A percentile compares a stretch with the other conserved stretches of the same genome.
These are phyloP conservation scores for Pseudomugil tenellus DNA, from an alignment of 2,797 vertebrate species.

Conservation along the genomic window DNA sequence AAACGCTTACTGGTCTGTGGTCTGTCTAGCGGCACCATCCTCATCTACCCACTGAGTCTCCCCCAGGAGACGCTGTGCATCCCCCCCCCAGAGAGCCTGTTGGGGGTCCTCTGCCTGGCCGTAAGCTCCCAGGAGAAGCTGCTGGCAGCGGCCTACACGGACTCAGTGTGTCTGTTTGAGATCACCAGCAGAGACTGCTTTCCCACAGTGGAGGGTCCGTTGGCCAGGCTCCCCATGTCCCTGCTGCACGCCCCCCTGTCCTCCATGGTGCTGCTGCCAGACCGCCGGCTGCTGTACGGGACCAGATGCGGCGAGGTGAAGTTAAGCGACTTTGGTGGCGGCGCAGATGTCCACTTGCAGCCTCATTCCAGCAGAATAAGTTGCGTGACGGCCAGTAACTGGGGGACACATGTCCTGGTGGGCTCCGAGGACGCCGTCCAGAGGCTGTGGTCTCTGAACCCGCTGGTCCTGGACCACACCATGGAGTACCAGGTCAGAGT, in stretches of 20 bases:
- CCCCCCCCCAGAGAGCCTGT: slow-evolving; percentile 82
- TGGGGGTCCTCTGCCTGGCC: slow-evolving; percentile 67
- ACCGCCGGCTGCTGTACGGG: slow-evolving; percentile 78
- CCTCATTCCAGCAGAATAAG: slow-evolving; percentile 80
- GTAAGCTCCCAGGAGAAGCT: slow-evolving; percentile 75
- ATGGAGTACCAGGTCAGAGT: slow-evolving; percentile 85
- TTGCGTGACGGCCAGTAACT: slow-evolving; percentile 80
- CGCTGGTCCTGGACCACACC: slow-evolving; percentile 77
- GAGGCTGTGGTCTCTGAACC: slow-evolving; percentile 84
- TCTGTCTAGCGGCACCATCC: slow-evolving; percentile 79
- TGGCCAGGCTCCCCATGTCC: slow-evolving; percentile 68
- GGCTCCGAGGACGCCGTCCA: slow-evolving; percentile 82
- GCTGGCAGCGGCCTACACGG: slow-evolving; percentile 77
- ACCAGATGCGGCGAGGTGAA: slow-evolving; percentile 72
- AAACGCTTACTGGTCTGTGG: slow-evolving; percentile 83
- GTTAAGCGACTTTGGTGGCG: slow-evolving; percentile 63
- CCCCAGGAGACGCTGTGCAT: slow-evolving; percentile 82
- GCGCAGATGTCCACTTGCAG: slow-evolving; percentile 69
- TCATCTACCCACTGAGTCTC: slow-evolving; percentile 83
- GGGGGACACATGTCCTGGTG: slow-evolving; percentile 78
- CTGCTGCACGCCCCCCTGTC: slow-evolving; percentile 71
- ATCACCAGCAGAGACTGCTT: slow-evolving; percentile 77
- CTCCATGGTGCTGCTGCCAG: slow-evolving; percentile 69
- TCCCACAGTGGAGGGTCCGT: slow-evolving; percentile 77
- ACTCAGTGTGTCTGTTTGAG: slow-evolving; percentile 76